phyloP scores from a whole-genome alignment of 2,888 invertebrate genomes.

The Chloroclystis v-ata region DNA sequence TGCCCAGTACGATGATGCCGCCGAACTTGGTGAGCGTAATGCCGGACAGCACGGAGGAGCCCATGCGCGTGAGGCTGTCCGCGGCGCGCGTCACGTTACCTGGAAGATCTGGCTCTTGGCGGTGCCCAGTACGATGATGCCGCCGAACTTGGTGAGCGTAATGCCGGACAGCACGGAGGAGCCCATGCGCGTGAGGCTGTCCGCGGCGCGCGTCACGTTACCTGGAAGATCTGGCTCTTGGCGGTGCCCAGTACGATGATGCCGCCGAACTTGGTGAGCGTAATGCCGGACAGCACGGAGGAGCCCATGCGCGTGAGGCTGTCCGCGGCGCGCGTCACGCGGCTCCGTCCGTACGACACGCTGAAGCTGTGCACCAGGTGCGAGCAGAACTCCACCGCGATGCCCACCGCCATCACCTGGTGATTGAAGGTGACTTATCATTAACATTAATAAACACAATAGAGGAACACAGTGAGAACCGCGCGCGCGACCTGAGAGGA shows the following conservation, averaged over 20 bases:
- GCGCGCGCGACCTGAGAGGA: no score
- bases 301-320: constrained; percentile 94
- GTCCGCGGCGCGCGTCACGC: constrained; percentile 87
- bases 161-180: no score
- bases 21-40: no score
- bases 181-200: neutral
- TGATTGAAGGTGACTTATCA: no score
- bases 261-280: constrained; percentile 98
- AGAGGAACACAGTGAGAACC: neutral
- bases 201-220: constrained; percentile 29
- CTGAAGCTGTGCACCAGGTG: constrained; percentile 97
- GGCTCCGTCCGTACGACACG: constrained; percentile 82
- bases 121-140: no score
- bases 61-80: no score
- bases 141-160: no score
- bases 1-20: no score
- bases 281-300: constrained; percentile 97
- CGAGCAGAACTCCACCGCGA: constrained; percentile 98
- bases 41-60: no score
- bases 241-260: constrained; percentile 98
- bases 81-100: no score
- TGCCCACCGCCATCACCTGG: constrained; percentile 96
- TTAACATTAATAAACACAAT: neutral
- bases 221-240: constrained; percentile 97
- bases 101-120: no score